phyloP scores from a whole-genome alignment of 2,797 vertebrate genomes.

The Simalia tracyae region DNA sequence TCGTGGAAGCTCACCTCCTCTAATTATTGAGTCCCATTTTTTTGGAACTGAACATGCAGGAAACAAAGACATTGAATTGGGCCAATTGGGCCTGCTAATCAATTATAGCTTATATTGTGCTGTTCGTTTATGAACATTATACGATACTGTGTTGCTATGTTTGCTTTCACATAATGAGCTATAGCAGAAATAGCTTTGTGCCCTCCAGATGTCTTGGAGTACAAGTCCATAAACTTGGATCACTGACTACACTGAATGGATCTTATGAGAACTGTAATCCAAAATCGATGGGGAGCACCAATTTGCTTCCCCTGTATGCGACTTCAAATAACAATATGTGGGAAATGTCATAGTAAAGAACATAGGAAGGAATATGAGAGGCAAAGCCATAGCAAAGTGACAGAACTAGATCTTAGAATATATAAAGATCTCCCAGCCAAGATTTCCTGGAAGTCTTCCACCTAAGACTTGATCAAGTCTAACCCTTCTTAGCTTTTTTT shows the following conservation, averaged over 20 bases:
- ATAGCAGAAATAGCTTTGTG: too few species aligned
- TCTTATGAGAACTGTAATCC: too few species aligned
- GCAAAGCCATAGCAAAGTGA: too few species aligned
- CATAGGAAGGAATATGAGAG: background rate
- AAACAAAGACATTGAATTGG: constrained; percentile 6
- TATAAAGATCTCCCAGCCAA: too few species aligned
- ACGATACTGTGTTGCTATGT: background rate
- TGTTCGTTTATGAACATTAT: background rate
- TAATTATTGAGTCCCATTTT: background rate
- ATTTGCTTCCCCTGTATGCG: background rate
- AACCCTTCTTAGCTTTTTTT: too few species aligned
- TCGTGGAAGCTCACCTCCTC: constrained; percentile 27
- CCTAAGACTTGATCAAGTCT: too few species aligned
- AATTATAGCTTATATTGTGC: background rate
- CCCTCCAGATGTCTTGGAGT: too few species aligned
- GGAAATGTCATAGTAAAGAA: background rate
- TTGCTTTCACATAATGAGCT: background rate
- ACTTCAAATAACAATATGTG: background rate
- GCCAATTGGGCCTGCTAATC: background rate
- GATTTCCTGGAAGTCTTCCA: too few species aligned
- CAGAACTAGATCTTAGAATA: too few species aligned
- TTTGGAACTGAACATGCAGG: background rate
- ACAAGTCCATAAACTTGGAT: too few species aligned
- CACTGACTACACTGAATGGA: too few species aligned
- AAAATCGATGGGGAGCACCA: too few species aligned